Evolutionary conservation across 2,888 invertebrate species (phyloP).

Genomic region (Elysia crispata): DNA sequence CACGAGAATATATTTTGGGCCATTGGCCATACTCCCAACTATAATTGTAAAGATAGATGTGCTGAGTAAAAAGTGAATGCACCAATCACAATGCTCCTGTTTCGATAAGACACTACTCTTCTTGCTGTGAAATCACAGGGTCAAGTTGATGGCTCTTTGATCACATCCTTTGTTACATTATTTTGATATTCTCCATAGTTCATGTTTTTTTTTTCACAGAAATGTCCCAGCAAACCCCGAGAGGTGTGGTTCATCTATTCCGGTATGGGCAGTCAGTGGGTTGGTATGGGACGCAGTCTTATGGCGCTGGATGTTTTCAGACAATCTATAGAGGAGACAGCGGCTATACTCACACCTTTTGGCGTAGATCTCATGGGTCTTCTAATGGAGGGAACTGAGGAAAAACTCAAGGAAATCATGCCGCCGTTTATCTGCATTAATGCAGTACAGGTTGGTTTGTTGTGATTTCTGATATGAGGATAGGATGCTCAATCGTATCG

Average conservation of each 20-base stretch:
- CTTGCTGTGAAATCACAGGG: too few relatives aligned
- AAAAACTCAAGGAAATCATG: slow-evolving; percentile 90
- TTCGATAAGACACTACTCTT: too few relatives aligned
- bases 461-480: too few relatives aligned
- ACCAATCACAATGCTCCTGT: too few relatives aligned
- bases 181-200: too few relatives aligned
- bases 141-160: too few relatives aligned
- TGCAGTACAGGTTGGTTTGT: slow-evolving; percentile 86
- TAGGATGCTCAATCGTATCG: too few relatives aligned
- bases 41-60: too few relatives aligned
- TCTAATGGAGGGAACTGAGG: slow-evolving; percentile 86
- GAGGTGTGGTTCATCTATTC: slow-evolving; percentile 97
- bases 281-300: slow-evolving; percentile 93
- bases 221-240: slow-evolving; percentile 79
- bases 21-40: too few relatives aligned
- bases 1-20: too few relatives aligned
- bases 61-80: too few relatives aligned
- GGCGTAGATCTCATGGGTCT: slow-evolving; percentile 89
- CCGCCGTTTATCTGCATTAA: slow-evolving; percentile 96
- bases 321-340: slow-evolving; percentile 86
- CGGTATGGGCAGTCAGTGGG: slow-evolving; percentile 99
- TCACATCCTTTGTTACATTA: too few relatives aligned
- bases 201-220: background rate
- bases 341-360: slow-evolving; percentile 86
- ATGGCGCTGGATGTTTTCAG: slow-evolving; percentile 90